Evolutionary conservation across 2,888 invertebrate genomes (phyloP).

Genomic region (Lutraria lutraria): DNA sequence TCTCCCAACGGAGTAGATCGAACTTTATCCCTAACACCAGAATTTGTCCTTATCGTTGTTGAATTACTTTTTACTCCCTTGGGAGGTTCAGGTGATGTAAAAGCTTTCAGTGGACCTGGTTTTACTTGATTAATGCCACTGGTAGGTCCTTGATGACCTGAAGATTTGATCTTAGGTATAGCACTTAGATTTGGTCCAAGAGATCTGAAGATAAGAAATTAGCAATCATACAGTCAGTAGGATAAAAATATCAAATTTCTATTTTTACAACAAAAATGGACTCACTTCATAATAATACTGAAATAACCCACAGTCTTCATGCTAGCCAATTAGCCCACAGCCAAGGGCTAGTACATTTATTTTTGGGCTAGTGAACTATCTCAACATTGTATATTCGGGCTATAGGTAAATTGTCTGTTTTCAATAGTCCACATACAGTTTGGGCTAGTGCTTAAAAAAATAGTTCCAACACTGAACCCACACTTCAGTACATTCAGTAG

Average conservation of each 20-base stretch:
- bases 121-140: constrained; percentile 34
- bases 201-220: constrained; percentile 11
- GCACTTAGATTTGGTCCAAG: constrained; percentile 47
- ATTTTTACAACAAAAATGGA: neutral
- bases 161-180: constrained; percentile 40
- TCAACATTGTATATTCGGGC: no score
- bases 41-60: constrained; percentile 27
- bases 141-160: neutral
- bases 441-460: no score
- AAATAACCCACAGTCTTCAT: no score
- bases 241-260: neutral
- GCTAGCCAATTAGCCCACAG: no score
- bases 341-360: no score
- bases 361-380: no score
- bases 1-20: neutral
- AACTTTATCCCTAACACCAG: constrained; percentile 26
- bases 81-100: constrained; percentile 51
- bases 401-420: no score
- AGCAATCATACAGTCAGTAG: neutral
- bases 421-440: no score
- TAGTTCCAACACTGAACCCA: no score
- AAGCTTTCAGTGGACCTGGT: constrained; percentile 72
- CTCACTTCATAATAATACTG: no score
- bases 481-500: no score
- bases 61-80: neutral